Percentiles rank a stretch among this genome's conserved stretches.
These are phyloP conservation scores for Dynastes tityus DNA, from an alignment of 2,888 invertebrate species.

Conservation along the genomic window DNA sequence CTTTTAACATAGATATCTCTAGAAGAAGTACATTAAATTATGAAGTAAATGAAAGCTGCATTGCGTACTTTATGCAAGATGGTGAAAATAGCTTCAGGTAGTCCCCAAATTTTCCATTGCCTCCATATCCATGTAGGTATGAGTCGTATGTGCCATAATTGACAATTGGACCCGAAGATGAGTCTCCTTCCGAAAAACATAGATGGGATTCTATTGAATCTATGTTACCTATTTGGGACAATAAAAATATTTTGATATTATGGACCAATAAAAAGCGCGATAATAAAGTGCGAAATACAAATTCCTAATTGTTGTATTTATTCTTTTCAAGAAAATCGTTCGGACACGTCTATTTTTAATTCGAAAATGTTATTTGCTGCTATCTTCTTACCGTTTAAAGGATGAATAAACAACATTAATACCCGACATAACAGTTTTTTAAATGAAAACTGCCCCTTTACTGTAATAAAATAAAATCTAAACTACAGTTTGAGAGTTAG, in stretches of 20 bases:
- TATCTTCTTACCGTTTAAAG: no score
- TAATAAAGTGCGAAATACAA: no score
- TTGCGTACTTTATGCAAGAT: conserved; percentile 66
- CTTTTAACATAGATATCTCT: conserved; percentile 55
- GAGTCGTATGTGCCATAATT: conserved; percentile 95
- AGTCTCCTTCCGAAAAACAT: conserved; percentile 60
- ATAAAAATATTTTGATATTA: not conserved
- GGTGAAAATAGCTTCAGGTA: conserved; percentile 80
- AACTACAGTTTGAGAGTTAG: no score
- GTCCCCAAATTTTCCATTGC: conserved; percentile 76
- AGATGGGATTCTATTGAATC: conserved; percentile 85
- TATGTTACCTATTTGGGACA: conserved; percentile 74
- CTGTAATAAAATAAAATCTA: no score
- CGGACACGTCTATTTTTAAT: no score
- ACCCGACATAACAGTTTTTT: no score
- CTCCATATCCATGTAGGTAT: conserved; percentile 82
- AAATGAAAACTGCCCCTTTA: no score
- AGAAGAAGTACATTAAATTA: conserved; percentile 21
- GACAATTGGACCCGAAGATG: conserved; percentile 68
- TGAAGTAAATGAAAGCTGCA: not conserved
- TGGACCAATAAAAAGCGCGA: no score
- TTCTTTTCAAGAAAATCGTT: no score
- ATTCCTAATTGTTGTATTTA: no score
- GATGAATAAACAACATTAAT: no score
- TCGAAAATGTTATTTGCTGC: no score